These are phyloP conservation scores for Spea hammondii DNA, from an alignment of 2,797 vertebrate genomes.

Conservation along the genomic window DNA sequence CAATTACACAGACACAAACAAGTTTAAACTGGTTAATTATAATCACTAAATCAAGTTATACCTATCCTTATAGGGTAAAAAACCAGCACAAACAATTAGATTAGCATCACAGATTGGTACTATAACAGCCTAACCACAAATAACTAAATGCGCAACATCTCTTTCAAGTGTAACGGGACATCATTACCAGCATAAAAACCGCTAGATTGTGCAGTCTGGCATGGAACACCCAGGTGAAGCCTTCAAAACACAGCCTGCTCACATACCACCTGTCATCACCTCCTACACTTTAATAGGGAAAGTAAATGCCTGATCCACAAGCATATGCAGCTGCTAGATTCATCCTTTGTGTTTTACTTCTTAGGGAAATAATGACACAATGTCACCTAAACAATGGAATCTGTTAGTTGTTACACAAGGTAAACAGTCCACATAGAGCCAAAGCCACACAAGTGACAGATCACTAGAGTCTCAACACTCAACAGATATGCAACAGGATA, in stretches of 20 bases:
- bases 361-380: constrained; percentile 53
- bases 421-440: constrained; percentile 52
- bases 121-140: background rate
- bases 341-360: constrained; percentile 56
- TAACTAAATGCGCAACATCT: constrained; percentile 12
- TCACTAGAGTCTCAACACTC: constrained; percentile 22
- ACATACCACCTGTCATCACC: constrained; percentile 56
- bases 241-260: constrained; percentile 22
- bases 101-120: background rate
- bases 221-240: constrained; percentile 32
- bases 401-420: constrained; percentile 36
- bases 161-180: constrained; percentile 17
- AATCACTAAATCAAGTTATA: too few species aligned
- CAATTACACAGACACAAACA: background rate
- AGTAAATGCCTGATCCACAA: constrained; percentile 53
- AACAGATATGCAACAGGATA: constrained; percentile 43
- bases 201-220: background rate
- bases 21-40: too few species aligned
- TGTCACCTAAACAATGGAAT: constrained; percentile 52
- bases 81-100: too few species aligned
- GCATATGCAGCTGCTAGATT: constrained; percentile 50
- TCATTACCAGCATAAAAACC: constrained; percentile 5
- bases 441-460: constrained; percentile 49
- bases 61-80: too few species aligned
- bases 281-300: constrained; percentile 44